phyloP scores from a whole-genome alignment of 2,797 vertebrate genomes.

The Gallinago stenura region DNA sequence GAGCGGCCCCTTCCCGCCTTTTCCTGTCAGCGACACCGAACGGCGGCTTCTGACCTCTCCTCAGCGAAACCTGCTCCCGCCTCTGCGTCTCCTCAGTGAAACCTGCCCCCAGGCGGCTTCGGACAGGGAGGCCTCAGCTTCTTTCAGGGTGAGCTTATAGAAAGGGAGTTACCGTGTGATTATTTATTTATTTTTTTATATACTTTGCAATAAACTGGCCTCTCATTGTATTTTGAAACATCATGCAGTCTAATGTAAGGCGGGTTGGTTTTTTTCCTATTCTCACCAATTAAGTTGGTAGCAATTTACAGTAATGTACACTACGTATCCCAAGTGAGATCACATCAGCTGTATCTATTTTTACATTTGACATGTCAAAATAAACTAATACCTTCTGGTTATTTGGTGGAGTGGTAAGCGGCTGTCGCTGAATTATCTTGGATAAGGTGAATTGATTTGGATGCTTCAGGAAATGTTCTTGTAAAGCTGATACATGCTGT shows the following conservation, averaged over 20 bases:
- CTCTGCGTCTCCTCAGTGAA: not conserved
- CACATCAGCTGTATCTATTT: not conserved
- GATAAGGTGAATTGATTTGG: not conserved
- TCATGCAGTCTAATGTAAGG: not conserved
- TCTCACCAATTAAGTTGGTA: not conserved
- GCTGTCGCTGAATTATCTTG: not conserved
- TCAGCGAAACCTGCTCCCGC: not conserved
- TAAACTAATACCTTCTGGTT: not conserved
- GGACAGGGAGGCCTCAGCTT: not conserved
- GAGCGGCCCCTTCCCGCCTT: too few relatives aligned
- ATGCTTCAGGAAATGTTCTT: not conserved
- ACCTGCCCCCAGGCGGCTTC: fast-evolving
- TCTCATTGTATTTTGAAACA: not conserved
- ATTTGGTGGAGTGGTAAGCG: not conserved
- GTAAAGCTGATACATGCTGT: not conserved
- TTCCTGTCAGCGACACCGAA: too few relatives aligned
- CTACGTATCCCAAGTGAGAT: not conserved
- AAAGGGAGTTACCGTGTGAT: not conserved
- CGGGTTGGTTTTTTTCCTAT: fast-evolving
- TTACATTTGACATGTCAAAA: not conserved
- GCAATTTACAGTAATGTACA: not conserved
- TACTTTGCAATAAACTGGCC: not conserved
- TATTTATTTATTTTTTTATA: too few relatives aligned
- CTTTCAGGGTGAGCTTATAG: fast-evolving
- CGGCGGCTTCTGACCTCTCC: not conserved